Conservation (phyloP, 2,888 invertebrate genomes). For the Tetramorium bicarinatum region DNA sequence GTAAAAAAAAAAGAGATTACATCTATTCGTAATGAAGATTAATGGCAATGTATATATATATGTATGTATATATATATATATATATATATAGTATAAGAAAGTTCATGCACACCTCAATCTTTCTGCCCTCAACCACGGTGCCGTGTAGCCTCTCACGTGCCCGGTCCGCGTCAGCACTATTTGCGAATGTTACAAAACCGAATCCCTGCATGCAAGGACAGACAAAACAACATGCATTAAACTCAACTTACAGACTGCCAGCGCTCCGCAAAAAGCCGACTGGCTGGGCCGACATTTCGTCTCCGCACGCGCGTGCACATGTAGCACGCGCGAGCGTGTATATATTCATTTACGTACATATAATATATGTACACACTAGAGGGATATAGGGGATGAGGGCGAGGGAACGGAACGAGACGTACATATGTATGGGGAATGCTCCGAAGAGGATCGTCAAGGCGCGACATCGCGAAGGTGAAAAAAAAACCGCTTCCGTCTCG, state of each 20-base stretch:
- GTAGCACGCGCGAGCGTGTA: constrained; percentile 30
- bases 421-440: constrained; percentile 4
- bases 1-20: constrained; percentile 66
- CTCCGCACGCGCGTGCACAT: constrained; percentile 40
- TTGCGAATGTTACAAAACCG: constrained; percentile 99
- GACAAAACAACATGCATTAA: constrained; percentile 97
- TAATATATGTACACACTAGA: constrained; percentile 31
- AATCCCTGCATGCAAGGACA: constrained; percentile 99
- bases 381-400: not conserved
- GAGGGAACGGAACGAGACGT: not conserved
- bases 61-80: constrained; percentile 63
- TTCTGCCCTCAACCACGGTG: constrained; percentile 99
- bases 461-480: not conserved
- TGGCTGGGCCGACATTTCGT: constrained; percentile 74
- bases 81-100: constrained; percentile 88
- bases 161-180: constrained; percentile 99
- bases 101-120: constrained; percentile 99
- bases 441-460: not conserved
- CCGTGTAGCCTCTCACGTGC: constrained; percentile 99
- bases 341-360: constrained; percentile 31
- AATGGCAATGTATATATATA: constrained; percentile 84
- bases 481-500: constrained; percentile 11
- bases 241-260: constrained; percentile 86
- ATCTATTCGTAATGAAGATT: constrained; percentile 72
- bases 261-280: constrained; percentile 80